A percentile compares a stretch with the other conserved stretches of the same genome.
These are phyloP conservation scores for Malurus melanocephalus DNA, from an alignment of 2,113 vertebrate species.

Conservation along the genomic window DNA sequence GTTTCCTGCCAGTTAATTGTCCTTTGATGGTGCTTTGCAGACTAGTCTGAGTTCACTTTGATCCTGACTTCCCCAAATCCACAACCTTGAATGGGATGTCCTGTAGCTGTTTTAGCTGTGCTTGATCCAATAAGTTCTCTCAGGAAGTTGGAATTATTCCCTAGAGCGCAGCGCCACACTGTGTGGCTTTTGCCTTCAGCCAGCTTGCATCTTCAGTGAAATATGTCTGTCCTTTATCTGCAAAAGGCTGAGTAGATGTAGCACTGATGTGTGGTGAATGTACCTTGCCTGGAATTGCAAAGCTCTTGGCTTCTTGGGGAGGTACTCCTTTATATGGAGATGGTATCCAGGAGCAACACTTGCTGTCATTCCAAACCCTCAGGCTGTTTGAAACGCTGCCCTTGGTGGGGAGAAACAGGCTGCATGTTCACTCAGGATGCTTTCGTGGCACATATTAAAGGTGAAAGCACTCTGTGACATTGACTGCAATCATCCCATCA, in stretches of 20 bases:
- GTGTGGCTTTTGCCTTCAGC: background rate
- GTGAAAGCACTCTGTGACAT: background rate
- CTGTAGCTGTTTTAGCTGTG: background rate
- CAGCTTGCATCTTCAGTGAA: background rate
- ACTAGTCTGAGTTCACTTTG: background rate
- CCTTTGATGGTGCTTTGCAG: background rate
- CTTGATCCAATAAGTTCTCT: background rate
- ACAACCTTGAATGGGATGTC: background rate
- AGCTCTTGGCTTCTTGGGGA: background rate
- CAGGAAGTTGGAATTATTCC: background rate
- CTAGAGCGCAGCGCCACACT: background rate
- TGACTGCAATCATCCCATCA: background rate
- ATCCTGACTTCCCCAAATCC: background rate
- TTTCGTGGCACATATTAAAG: background rate
- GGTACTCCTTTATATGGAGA: background rate
- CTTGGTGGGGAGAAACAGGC: background rate
- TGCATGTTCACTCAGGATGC: background rate
- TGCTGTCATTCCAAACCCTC: background rate
- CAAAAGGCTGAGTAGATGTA: background rate
- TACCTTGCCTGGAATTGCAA: background rate
- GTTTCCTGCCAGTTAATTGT: background rate
- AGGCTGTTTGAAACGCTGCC: background rate
- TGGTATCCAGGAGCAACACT: background rate
- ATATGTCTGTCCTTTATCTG: background rate
- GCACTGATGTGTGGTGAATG: background rate